Evolutionary conservation across 1,140 invertebrate species (phyloP).

Genomic region (Heliconius nattereri): DNA sequence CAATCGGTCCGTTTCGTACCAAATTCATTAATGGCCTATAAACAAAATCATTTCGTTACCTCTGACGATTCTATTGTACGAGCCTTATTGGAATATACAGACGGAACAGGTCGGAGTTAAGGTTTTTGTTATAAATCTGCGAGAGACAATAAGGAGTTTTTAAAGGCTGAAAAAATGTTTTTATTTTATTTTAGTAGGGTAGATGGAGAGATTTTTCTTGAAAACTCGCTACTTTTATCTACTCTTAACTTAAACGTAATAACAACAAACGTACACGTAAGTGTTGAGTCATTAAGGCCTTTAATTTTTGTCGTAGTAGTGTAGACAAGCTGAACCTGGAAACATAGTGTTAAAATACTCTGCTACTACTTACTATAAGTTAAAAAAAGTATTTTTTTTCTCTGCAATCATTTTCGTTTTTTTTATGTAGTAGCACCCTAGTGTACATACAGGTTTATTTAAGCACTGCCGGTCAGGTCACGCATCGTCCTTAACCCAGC

Average conservation of each 20-base stretch:
- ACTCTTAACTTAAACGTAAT: too few relatives aligned
- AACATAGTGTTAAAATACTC: too few relatives aligned
- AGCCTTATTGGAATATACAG: constrained; percentile 29
- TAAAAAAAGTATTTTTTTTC: too few relatives aligned
- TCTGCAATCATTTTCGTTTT: background rate
- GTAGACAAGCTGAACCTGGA: too few relatives aligned
- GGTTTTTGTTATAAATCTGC: background rate
- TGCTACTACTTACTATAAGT: too few relatives aligned
- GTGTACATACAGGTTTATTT: background rate
- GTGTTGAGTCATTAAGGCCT: too few relatives aligned
- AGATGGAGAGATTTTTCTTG: too few relatives aligned
- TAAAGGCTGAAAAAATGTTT: too few relatives aligned
- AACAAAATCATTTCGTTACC: constrained; percentile 53
- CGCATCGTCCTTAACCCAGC: constrained; percentile 7
- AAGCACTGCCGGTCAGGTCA: background rate
- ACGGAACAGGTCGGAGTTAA: background rate
- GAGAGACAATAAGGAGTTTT: background rate
- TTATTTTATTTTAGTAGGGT: too few relatives aligned
- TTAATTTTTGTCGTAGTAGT: too few relatives aligned
- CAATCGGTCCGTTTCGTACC: constrained; percentile 43
- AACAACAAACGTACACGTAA: too few relatives aligned
- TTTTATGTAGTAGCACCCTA: background rate
- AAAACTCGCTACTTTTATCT: too few relatives aligned
- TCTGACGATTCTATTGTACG: constrained; percentile 37
- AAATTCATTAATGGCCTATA: constrained; percentile 57